phyloP scores from a whole-genome alignment of 37 sponge, comb jelly and placozoan genomes.

The Cladorhizidae sp. region DNA sequence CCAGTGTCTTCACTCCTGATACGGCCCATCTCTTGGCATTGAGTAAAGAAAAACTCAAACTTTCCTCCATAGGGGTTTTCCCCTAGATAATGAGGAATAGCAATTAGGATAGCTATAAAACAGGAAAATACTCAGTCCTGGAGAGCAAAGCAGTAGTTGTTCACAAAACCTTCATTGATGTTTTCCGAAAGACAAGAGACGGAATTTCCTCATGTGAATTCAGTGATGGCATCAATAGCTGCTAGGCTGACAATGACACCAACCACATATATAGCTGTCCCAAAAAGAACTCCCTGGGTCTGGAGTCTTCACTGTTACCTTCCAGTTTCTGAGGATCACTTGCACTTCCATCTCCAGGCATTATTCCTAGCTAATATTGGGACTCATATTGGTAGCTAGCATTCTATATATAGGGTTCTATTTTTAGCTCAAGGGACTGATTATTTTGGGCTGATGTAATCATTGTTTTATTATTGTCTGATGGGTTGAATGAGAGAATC shows the following conservation, averaged over 20 bases:
- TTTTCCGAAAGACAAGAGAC: constrained; percentile 7
- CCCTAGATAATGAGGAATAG: constrained; percentile 66
- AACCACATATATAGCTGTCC: constrained; percentile 54
- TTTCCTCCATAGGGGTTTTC: constrained; percentile 39
- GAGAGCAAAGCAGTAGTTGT: constrained; percentile 34
- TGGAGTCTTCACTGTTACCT: constrained; percentile 23
- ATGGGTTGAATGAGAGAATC: too few species aligned
- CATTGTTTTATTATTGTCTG: too few species aligned
- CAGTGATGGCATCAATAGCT: constrained; percentile 46
- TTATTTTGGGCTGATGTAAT: too few species aligned
- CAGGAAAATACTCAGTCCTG: constrained; percentile 35
- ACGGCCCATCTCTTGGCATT: constrained; percentile 37
- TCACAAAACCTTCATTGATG: constrained; percentile 36
- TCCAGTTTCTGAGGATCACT: constrained; percentile 41
- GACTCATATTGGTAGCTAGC: too few species aligned
- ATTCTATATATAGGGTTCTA: too few species aligned
- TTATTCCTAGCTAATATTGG: neutral
- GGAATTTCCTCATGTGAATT: constrained; percentile 42
- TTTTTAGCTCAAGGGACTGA: too few species aligned
- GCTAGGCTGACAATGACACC: constrained; percentile 44
- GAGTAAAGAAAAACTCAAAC: constrained; percentile 57
- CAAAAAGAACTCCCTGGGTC: constrained; percentile 70
- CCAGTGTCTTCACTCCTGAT: constrained; percentile 54
- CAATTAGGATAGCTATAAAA: constrained; percentile 47
- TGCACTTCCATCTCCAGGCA: constrained; percentile 14